Conservation (phyloP, 2,113 vertebrate genomes). For the Eurystomus gularis region DNA sequence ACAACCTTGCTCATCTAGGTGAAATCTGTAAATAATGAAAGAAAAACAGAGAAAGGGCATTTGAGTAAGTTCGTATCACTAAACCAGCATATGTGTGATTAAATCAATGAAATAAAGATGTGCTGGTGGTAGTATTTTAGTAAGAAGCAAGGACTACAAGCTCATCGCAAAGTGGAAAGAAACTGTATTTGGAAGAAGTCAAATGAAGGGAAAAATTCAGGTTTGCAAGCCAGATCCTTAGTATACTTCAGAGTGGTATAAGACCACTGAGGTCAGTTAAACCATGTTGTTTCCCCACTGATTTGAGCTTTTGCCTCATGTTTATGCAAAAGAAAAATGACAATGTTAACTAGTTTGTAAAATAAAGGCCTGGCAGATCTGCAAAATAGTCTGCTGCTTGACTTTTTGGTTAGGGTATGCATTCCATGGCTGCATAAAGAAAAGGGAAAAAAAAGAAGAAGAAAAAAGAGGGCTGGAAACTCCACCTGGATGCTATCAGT, state of each 20-base stretch:
- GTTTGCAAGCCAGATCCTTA: background rate
- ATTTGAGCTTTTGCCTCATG: background rate
- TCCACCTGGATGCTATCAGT: constrained; percentile 99
- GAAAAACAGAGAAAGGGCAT: background rate
- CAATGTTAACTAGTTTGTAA: background rate
- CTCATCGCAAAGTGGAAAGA: background rate
- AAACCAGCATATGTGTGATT: background rate
- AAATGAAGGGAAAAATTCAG: background rate
- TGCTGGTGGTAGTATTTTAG: background rate
- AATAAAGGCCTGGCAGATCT: background rate
- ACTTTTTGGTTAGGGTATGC: background rate
- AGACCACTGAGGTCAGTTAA: background rate
- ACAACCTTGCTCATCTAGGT: background rate
- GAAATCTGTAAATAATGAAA: constrained; percentile 19
- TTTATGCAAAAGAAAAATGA: background rate
- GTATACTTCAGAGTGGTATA: background rate
- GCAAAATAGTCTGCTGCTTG: background rate
- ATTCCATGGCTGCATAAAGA: constrained; percentile 46
- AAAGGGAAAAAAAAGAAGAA: background rate
- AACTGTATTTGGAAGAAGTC: background rate
- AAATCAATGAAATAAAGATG: background rate
- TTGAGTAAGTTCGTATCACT: background rate
- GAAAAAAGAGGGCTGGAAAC: constrained; percentile 63
- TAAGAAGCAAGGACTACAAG: background rate
- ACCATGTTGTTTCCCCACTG: background rate